These are phyloP conservation scores for Meandrusa payeni DNA, from an alignment of 2,888 invertebrate species.

Conservation along the genomic window DNA sequence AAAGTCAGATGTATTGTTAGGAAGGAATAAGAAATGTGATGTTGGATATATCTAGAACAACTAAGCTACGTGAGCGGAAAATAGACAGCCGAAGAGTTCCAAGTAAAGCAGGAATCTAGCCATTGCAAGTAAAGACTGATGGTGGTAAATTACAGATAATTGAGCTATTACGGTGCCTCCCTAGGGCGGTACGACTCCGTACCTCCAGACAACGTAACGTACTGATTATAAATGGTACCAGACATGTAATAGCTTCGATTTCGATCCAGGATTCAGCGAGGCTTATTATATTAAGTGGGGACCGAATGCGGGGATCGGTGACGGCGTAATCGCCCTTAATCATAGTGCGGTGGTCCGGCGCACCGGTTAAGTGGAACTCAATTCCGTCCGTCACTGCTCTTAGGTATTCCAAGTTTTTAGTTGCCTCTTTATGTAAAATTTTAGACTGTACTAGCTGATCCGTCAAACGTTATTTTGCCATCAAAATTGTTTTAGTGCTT, in stretches of 20 bases:
- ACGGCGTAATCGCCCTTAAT: constrained; percentile 74
- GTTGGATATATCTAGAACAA: no score
- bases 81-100: no score
- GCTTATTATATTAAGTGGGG: constrained; percentile 79
- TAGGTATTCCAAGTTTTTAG: constrained; percentile 35
- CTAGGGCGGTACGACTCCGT: constrained; percentile 41
- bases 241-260: constrained; percentile 77
- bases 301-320: constrained; percentile 68
- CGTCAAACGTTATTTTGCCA: no score
- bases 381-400: constrained; percentile 37
- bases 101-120: constrained; percentile 54
- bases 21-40: no score
- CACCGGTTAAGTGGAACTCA: constrained; percentile 34
- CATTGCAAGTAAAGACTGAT: constrained; percentile 70
- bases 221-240: constrained; percentile 74
- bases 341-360: constrained; percentile 46
- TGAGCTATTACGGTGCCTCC: constrained; percentile 67
- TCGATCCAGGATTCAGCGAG: constrained; percentile 67
- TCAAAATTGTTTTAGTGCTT: no score
- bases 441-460: no score
- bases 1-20: no score
- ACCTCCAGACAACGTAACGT: constrained; percentile 52
- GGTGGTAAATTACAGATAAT: constrained; percentile 78
- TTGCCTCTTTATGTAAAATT: constrained; percentile 28
- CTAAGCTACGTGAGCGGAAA: no score